Evolutionary conservation across 2,888 invertebrate species (phyloP), one percentile per base, ranked within the genome.

Genomic region (Ctenicera cuprea): DNA sequence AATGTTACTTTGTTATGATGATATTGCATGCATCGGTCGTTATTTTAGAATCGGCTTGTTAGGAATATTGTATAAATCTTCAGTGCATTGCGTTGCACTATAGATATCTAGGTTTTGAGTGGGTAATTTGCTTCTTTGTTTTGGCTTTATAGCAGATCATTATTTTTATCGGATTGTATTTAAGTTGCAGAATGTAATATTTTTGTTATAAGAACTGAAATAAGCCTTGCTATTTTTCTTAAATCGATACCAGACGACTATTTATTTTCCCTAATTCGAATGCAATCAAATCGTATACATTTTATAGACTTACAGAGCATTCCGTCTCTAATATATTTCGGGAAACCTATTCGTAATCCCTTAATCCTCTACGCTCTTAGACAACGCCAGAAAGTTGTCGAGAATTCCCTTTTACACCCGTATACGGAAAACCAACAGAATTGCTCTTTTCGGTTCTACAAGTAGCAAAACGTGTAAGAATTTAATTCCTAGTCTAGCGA

Each of bases 401-500:
- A 62, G 62, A 62, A 43, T 62, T 62, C 43, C 43, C 26, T 22
- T 62, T 62, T 43, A 48, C 48, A 54, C 41, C 62, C 62, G 26
- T 62, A 62, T 43, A 62, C 26, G 41, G 62, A 30, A 62, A 62
- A 62, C 38, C 18, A 61, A 22, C 62, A n/a, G 43, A 62, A 62
- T 62, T 41, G 62, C 62, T 41, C 43, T 62, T 62, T 62, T 62
- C 41, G 41, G 41, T 22, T 26, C 26, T 62, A 62, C 48, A 48
- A 48, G 45, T 63, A 63, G 48, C 48, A 22, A 63, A 30, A 63
- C 63, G 63, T 63, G 63, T 63, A 63, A 63, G 48, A 63, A 63
- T 62, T 38, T 43, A 41, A 62, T 63, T 63, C 63, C 16, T 45
- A 48, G 48, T 63, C 48, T 48, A 63, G 38, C 63, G 18, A 63